Evolutionary conservation across 2,888 invertebrate genomes (phyloP).

Genomic region (Ophion obscuratus): DNA sequence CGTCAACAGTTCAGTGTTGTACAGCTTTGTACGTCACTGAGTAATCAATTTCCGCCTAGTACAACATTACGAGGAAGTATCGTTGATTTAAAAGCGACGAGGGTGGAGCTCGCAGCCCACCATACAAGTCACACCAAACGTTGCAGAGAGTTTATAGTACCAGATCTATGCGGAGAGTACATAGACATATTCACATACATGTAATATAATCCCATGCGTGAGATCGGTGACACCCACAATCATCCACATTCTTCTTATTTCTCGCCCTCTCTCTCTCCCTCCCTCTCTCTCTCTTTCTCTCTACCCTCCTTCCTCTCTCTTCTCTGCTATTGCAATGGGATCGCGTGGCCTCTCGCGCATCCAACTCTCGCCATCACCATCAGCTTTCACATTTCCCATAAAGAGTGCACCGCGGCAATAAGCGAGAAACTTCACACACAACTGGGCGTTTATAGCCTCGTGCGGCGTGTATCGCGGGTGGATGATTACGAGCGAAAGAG

Average conservation of each 20-base stretch:
- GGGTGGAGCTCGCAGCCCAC: conserved; percentile 18
- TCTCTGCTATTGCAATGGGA: conserved; percentile 12
- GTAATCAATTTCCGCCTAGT: conserved; percentile 10
- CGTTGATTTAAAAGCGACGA: conserved; percentile 19
- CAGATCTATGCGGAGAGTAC: neutral
- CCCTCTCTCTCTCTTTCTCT: too few species aligned
- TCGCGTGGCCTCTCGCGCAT: conserved; percentile 23
- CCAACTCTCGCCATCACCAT: conserved; percentile 46
- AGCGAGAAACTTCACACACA: conserved; percentile 60
- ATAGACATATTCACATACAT: conserved; percentile 29
- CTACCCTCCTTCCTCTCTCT: too few species aligned
- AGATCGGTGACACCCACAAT: conserved; percentile 79
- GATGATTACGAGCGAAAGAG: conserved; percentile 54
- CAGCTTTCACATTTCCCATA: conserved; percentile 82
- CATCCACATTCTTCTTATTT: conserved; percentile 37
- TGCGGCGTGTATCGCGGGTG: conserved; percentile 53
- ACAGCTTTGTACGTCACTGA: neutral
- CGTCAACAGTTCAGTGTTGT: too few species aligned
- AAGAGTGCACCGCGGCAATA: conserved; percentile 60
- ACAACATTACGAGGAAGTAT: conserved; percentile 38
- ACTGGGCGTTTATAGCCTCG: conserved; percentile 58
- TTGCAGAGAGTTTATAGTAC: conserved; percentile 23
- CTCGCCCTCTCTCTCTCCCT: neutral
- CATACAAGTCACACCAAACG: conserved; percentile 3
- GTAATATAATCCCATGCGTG: conserved; percentile 72